These are phyloP conservation scores for Pectinophora gossypiella DNA, from an alignment of 1,140 invertebrate genomes.

Conservation along the genomic window DNA sequence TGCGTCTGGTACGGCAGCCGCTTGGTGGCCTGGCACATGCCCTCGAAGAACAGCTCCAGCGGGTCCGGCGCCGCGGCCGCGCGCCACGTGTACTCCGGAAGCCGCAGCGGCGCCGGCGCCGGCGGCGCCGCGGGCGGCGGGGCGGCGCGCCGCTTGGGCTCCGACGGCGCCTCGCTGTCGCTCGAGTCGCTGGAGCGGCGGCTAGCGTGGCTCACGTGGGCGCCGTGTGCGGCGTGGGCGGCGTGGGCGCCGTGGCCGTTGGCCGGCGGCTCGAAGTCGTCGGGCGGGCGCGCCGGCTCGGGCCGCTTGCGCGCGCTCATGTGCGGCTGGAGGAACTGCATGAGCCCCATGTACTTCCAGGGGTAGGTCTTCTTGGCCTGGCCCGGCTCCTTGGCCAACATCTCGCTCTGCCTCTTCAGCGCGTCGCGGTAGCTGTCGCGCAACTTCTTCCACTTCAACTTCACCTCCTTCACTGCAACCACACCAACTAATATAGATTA, in stretches of 20 bases:
- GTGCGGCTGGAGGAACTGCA: slow-evolving; percentile 68
- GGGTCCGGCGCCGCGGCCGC: slow-evolving; percentile 33
- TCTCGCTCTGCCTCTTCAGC: slow-evolving; percentile 59
- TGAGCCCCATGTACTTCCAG: slow-evolving; percentile 63
- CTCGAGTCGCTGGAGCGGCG: slow-evolving; percentile 20
- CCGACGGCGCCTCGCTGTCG: slow-evolving; percentile 39
- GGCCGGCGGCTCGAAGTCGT: slow-evolving; percentile 19
- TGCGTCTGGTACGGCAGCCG: slow-evolving; percentile 58
- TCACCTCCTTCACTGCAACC: slow-evolving; percentile 67
- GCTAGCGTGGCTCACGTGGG: no score
- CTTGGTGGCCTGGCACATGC: slow-evolving; percentile 67
- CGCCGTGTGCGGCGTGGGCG: slow-evolving; percentile 17
- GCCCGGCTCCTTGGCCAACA: slow-evolving; percentile 45
- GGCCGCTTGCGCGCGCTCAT: slow-evolving; percentile 56
- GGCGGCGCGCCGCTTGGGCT: slow-evolving; percentile 31
- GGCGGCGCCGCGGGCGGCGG: slow-evolving; percentile 27
- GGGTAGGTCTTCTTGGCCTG: slow-evolving; percentile 47
- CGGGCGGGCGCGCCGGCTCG: slow-evolving; percentile 15
- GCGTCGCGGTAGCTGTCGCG: slow-evolving; percentile 69
- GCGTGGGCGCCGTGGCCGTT: no score
- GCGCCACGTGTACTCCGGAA: not conserved
- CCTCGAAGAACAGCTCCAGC: slow-evolving; percentile 66
- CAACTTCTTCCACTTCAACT: slow-evolving; percentile 67
- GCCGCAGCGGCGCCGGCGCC: not conserved
- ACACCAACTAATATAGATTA: no score